phyloP scores from a whole-genome alignment of 1,140 invertebrate genomes.

The Aphaenogaster rudis region DNA sequence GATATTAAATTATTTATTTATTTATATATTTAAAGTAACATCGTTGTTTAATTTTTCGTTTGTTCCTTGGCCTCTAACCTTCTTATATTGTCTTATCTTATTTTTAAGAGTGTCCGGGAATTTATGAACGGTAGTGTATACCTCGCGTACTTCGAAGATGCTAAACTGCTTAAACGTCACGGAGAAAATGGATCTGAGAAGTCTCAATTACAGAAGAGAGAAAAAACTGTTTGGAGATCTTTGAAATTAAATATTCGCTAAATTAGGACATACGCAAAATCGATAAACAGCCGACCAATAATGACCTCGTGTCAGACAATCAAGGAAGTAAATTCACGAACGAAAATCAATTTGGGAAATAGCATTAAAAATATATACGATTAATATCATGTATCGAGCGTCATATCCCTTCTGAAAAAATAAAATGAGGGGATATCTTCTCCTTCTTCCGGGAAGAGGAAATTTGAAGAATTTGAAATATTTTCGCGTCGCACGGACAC shows the following conservation, averaged over 20 bases:
- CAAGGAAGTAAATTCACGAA: background rate
- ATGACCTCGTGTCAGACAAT: background rate
- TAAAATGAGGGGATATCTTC: background rate
- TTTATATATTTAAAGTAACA: too few relatives aligned
- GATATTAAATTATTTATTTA: too few relatives aligned
- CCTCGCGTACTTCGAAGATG: background rate
- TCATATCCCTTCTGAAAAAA: background rate
- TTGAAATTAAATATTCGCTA: background rate
- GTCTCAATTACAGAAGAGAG: background rate
- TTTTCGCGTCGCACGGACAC: constrained; percentile 14
- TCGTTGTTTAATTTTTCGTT: too few relatives aligned
- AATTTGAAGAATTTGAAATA: background rate
- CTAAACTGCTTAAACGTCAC: background rate
- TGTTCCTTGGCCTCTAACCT: too few relatives aligned
- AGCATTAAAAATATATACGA: too few relatives aligned
- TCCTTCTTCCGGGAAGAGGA: background rate
- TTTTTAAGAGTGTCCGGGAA: too few relatives aligned
- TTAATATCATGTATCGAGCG: background rate
- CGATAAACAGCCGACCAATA: background rate
- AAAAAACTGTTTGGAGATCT: background rate
- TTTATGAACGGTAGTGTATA: too few relatives aligned
- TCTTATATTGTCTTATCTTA: too few relatives aligned
- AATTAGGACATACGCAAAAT: background rate
- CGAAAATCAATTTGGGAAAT: background rate
- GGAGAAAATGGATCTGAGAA: background rate